phyloP scores from a whole-genome alignment of 1,140 invertebrate genomes.

The Tyrophagus putrescentiae region DNA sequence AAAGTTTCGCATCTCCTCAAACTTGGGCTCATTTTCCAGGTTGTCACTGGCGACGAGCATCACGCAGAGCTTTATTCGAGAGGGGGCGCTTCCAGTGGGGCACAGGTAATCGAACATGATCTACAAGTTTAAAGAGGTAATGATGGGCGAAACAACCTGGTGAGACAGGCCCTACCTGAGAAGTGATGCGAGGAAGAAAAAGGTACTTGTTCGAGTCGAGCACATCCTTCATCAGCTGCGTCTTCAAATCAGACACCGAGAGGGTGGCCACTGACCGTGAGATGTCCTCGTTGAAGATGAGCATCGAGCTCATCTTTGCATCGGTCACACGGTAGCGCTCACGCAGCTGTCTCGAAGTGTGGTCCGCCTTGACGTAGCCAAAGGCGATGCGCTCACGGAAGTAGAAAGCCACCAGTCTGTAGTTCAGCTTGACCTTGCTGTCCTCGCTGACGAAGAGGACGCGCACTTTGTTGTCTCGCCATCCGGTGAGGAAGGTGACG shows the following conservation, averaged over 20 bases:
- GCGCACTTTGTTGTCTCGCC: constrained; percentile 76
- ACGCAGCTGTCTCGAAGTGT: constrained; percentile 24
- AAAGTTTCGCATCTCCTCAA: constrained; percentile 36
- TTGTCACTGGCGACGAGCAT: constrained; percentile 59
- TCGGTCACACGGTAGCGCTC: constrained; percentile 50
- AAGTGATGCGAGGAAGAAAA: constrained; percentile 69
- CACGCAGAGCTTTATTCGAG: constrained; percentile 69
- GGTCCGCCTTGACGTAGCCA: constrained; percentile 46
- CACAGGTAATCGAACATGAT: constrained; percentile 64
- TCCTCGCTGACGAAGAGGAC: constrained; percentile 70
- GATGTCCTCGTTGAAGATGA: constrained; percentile 78
- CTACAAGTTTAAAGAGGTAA: constrained; percentile 33
- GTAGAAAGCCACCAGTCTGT: constrained; percentile 71
- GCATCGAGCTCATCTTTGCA: constrained; percentile 59
- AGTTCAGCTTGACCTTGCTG: constrained; percentile 57
- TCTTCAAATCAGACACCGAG: constrained; percentile 68
- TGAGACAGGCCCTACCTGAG: constrained; percentile 48
- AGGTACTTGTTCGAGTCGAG: constrained; percentile 76
- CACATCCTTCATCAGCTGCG: constrained; percentile 67
- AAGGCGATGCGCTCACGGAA: constrained; percentile 70
- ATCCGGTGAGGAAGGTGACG: constrained; percentile 63
- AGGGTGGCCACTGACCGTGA: constrained; percentile 63
- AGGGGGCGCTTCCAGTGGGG: constrained; percentile 62
- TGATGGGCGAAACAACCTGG: neutral
- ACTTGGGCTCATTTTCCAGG: constrained; percentile 33